These are phyloP conservation scores for Alces alces DNA, from an alignment of 2,113 vertebrate genomes.

Conservation along the genomic window DNA sequence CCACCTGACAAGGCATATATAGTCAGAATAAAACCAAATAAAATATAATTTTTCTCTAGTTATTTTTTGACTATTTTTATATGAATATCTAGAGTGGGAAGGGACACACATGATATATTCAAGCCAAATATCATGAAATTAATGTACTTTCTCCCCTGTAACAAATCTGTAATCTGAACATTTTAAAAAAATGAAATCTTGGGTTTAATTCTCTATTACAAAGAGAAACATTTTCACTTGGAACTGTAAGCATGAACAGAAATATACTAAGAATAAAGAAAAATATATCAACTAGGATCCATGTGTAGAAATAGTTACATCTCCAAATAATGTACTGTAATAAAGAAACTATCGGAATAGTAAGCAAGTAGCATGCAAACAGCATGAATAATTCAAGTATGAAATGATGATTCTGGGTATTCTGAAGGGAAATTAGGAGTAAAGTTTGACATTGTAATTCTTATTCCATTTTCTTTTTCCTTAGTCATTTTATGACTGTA, in stretches of 20 bases:
- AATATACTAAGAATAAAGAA: slow-evolving; percentile 61
- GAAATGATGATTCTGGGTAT: background rate
- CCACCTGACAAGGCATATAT: background rate
- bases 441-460: background rate
- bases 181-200: slow-evolving; percentile 31
- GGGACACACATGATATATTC: background rate
- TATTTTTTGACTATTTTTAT: slow-evolving; percentile 12
- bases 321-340: slow-evolving; percentile 65
- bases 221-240: slow-evolving; percentile 45
- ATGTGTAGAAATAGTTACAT: slow-evolving; percentile 57
- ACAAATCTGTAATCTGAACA: slow-evolving; percentile 12
- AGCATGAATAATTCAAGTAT: slow-evolving; percentile 68
- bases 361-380: slow-evolving; percentile 62
- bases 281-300: slow-evolving; percentile 47
- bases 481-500: background rate
- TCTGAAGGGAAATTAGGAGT: slow-evolving; percentile 55
- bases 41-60: background rate
- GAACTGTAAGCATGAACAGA: slow-evolving; percentile 41
- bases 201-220: slow-evolving; percentile 65
- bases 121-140: slow-evolving; percentile 23
- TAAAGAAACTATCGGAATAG: slow-evolving; percentile 52
- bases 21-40: background rate
- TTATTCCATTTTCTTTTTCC: background rate
- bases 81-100: background rate
- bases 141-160: background rate